A percentile compares a stretch with the other conserved stretches of the same genome.
Conservation (phyloP, 2,888 invertebrate species). For the Synergus gifuensis region DNA sequence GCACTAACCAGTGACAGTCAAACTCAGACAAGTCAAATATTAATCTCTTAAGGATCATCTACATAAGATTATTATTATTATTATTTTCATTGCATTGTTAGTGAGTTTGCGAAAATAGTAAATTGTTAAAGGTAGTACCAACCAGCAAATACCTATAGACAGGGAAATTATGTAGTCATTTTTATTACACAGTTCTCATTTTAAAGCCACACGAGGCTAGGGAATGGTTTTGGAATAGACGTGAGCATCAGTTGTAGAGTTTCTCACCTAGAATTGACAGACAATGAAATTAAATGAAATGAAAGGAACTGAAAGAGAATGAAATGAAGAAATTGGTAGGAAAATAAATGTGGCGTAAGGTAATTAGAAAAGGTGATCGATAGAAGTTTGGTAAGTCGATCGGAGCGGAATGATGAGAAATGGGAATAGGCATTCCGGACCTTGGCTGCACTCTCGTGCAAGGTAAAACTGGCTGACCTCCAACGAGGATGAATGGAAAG, state of each 20-base stretch:
- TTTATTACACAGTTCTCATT: no score
- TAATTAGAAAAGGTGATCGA: conserved; percentile 10
- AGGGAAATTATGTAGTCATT: no score
- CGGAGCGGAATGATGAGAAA: background rate
- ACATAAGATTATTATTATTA: no score
- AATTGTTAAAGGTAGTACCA: no score
- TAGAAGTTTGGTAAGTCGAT: conserved; percentile 3
- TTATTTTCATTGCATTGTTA: no score
- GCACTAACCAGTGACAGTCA: no score
- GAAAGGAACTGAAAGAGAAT: background rate
- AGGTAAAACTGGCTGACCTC: conserved; percentile 70
- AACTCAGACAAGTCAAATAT: no score
- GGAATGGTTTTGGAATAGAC: background rate
- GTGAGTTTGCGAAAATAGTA: no score
- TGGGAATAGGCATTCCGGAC: conserved; percentile 40
- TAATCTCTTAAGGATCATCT: no score
- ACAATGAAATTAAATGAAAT: background rate
- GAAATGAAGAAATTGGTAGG: background rate
- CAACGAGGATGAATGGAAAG: conserved; percentile 71
- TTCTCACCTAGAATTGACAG: background rate
- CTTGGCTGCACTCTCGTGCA: conserved; percentile 50
- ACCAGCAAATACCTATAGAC: no score
- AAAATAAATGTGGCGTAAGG: background rate
- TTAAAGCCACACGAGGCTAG: no score
- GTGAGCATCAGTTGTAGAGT: background rate